These are phyloP conservation scores for Heterodera schachtii DNA, from an alignment of 1,140 invertebrate species.

Conservation along the genomic window DNA sequence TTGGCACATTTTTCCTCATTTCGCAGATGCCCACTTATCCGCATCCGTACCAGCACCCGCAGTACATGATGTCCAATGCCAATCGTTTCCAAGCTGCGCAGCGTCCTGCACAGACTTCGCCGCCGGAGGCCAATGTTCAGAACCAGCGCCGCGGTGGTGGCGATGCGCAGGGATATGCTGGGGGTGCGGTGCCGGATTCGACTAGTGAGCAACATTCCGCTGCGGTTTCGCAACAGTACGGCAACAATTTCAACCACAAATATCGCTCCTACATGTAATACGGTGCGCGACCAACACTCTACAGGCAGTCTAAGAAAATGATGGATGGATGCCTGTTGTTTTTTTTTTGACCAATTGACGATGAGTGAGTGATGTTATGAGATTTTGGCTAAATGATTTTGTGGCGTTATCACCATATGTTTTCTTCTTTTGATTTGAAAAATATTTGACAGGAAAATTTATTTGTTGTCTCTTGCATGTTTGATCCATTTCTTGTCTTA, in stretches of 20 bases:
- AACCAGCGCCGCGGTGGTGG: conserved; percentile 1
- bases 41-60: conserved; percentile 27
- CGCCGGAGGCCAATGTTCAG: conserved; percentile 11
- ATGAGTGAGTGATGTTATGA: neutral
- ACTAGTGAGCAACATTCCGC: conserved; percentile 1
- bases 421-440: neutral
- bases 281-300: neutral
- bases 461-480: too few relatives aligned
- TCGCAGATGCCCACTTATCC: conserved; percentile 29
- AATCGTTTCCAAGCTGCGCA: conserved; percentile 14
- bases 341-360: neutral
- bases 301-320: neutral
- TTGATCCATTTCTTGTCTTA: too few relatives aligned
- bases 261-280: conserved; percentile 26
- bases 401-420: neutral
- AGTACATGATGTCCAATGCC: conserved; percentile 27
- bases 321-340: conserved; percentile 2
- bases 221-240: conserved; percentile 11
- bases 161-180: conserved; percentile 8
- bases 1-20: too few relatives aligned
- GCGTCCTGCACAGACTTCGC: conserved; percentile 26
- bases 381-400: neutral
- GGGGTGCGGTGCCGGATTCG: conserved; percentile 5
- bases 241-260: conserved; percentile 17
- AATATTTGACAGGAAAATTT: neutral